phyloP scores from a whole-genome alignment of 2,888 invertebrate species.

The Parelbella ahira region DNA sequence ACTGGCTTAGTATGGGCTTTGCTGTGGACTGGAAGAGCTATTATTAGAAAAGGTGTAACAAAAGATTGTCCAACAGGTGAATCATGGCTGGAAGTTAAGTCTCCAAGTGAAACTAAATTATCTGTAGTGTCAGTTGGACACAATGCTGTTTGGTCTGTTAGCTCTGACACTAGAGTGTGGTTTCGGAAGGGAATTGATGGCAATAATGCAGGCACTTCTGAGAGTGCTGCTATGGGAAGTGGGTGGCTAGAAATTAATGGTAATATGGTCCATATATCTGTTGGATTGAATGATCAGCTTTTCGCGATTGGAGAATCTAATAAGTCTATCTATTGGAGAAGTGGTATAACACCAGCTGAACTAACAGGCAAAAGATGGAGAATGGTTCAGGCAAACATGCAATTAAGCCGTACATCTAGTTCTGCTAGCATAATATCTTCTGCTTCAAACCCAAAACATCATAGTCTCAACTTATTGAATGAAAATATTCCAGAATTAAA shows the following conservation, averaged over 20 bases:
- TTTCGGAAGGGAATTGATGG: constrained; percentile 89
- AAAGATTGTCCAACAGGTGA: constrained; percentile 86
- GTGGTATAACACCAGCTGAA: constrained; percentile 86
- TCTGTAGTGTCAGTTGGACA: constrained; percentile 90
- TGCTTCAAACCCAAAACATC: constrained; percentile 82
- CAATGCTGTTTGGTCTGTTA: constrained; percentile 89
- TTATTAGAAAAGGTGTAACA: constrained; percentile 91
- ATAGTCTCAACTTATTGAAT: constrained; percentile 82
- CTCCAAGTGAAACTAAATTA: constrained; percentile 85
- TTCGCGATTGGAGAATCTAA: constrained; percentile 93
- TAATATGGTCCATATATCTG: constrained; percentile 90
- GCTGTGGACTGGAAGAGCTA: constrained; percentile 89
- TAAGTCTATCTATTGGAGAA: constrained; percentile 89
- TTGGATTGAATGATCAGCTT: constrained; percentile 93
- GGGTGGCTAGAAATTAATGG: constrained; percentile 96
- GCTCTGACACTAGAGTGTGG: constrained; percentile 92
- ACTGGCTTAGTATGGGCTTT: constrained; percentile 94
- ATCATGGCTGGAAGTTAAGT: constrained; percentile 90
- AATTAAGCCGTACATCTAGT: constrained; percentile 90
- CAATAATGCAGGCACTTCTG: constrained; percentile 85
- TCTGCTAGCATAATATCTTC: constrained; percentile 86
- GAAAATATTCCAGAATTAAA: constrained; percentile 62
- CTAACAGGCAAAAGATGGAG: constrained; percentile 94
- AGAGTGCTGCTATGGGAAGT: constrained; percentile 88
- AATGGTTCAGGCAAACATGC: constrained; percentile 88